Conservation (phyloP, 2,888 invertebrate genomes). For the Nebria salina region DNA sequence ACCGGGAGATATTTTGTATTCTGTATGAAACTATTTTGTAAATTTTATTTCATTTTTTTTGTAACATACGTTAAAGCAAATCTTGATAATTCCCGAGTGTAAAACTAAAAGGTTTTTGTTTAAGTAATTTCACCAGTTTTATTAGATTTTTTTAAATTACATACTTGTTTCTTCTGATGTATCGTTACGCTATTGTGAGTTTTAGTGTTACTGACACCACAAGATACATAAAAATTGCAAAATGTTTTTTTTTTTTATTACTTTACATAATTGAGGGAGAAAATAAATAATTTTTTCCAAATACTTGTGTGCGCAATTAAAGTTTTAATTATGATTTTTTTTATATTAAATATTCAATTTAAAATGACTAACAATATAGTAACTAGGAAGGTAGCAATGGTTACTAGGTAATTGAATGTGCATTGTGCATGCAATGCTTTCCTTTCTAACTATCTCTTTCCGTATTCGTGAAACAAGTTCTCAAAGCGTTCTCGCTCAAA, state of each 20-base stretch:
- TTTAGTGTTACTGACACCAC: constrained; percentile 11
- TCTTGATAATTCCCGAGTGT: background rate
- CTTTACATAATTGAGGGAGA: too few species aligned
- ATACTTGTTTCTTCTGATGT: background rate
- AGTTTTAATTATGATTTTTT: too few species aligned
- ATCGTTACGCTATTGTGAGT: constrained; percentile 3
- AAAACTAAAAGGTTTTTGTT: constrained; percentile 8
- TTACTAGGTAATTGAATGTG: background rate
- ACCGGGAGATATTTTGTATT: background rate
- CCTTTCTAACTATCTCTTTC: constrained; percentile 2
- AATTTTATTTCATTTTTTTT: background rate
- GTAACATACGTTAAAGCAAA: background rate
- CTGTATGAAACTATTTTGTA: background rate
- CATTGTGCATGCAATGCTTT: background rate
- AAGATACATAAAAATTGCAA: constrained; percentile 19
- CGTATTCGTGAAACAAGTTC: constrained; percentile 26
- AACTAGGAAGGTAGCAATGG: too few species aligned
- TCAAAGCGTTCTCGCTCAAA: constrained; percentile 11
- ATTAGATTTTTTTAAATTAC: constrained; percentile 8
- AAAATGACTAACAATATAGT: background rate
- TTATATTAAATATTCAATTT: too few species aligned
- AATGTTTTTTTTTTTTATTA: background rate
- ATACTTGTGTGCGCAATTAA: too few species aligned
- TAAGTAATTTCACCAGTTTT: constrained; percentile 10
- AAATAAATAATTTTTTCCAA: too few species aligned